Base-by-base conservation (phyloP, 2,888 invertebrate species). In the Cephus spinipes region DNA sequence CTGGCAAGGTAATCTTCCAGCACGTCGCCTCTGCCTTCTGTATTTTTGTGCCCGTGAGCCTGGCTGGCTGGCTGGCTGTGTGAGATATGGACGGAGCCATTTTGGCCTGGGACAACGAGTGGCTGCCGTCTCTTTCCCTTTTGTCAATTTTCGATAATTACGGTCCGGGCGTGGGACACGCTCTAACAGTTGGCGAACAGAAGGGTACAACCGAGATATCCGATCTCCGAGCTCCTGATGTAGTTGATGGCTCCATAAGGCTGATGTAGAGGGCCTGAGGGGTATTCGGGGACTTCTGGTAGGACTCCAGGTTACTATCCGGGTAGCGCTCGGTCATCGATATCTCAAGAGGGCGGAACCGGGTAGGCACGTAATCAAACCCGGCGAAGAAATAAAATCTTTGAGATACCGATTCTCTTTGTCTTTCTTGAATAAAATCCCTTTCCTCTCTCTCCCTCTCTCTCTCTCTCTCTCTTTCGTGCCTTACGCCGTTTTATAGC, bases 291-390 rank as follows among this genome's bases (percentile, higher is more conserved):
- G 15, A 40, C 40, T 40, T 40, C 40, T 4, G 40, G 40, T 40
- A 12, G 36, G 15, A 40, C 36, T 40, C 12, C 36, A 40, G 36
- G 40, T 15, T 40, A 1, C 40, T 15, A 15, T 40, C 40, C 12
- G 40, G 4, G 4, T 40, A 15, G 12, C 15, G 40, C 80, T 74
- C 81, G 68, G 81, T 82, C 81, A 82, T 82, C 77, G 83, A 81
- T 81, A 79, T 77, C 78, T 73, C 74, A 69, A 77, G 77, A 78
- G 76, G 81, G 55, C 74, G 79, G 79, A 73, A 76, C n/a, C 69
- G 77, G 78, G 71, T 68, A 36, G 77, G 77, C 69, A 73, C 69
- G 79, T 83, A 83, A 85, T 84, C 81, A 79, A 84, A 80, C 77
- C 79, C 33, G 75, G 31, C 73, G 77, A 79, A 81, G 79, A 82